These are phyloP conservation scores for Chiloscyllium punctatum DNA, from an alignment of 2,797 vertebrate species.

Conservation along the genomic window DNA sequence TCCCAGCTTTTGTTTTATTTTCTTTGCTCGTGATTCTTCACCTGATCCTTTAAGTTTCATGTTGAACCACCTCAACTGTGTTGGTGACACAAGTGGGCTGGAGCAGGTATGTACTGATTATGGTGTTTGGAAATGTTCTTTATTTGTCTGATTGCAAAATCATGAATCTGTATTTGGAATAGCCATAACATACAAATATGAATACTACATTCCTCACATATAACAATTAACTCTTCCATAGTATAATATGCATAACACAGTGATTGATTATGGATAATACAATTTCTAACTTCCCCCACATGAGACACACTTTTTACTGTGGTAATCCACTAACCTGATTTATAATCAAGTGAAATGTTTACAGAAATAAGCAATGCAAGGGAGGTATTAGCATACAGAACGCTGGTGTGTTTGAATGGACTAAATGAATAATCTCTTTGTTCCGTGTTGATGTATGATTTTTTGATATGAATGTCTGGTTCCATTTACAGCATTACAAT, in stretches of 20 bases:
- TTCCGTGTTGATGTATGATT: not conserved
- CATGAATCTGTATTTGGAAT: not conserved
- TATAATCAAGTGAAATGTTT: not conserved
- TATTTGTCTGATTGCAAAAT: not conserved
- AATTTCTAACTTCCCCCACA: not conserved
- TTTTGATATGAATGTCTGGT: not conserved
- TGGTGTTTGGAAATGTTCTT: not conserved
- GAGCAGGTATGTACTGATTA: constrained; percentile 55
- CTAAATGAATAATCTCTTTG: not conserved
- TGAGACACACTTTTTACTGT: not conserved
- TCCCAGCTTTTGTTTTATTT: constrained; percentile 53
- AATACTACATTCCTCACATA: not conserved
- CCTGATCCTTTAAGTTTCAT: constrained; percentile 68
- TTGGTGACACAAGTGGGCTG: constrained; percentile 59
- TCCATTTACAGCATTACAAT: not conserved
- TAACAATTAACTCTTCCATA: not conserved
- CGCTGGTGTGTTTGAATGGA: not conserved
- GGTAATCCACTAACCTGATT: not conserved
- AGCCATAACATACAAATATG: not conserved
- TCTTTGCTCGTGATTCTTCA: constrained; percentile 62
- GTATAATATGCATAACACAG: not conserved
- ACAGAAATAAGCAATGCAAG: not conserved
- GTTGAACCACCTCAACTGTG: constrained; percentile 66
- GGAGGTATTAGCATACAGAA: not conserved
- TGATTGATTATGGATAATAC: not conserved